A percentile compares a stretch with the other conserved stretches of the same genome.
Conservation (phyloP, 2,113 vertebrate genomes). For the Tinamus guttatus region DNA sequence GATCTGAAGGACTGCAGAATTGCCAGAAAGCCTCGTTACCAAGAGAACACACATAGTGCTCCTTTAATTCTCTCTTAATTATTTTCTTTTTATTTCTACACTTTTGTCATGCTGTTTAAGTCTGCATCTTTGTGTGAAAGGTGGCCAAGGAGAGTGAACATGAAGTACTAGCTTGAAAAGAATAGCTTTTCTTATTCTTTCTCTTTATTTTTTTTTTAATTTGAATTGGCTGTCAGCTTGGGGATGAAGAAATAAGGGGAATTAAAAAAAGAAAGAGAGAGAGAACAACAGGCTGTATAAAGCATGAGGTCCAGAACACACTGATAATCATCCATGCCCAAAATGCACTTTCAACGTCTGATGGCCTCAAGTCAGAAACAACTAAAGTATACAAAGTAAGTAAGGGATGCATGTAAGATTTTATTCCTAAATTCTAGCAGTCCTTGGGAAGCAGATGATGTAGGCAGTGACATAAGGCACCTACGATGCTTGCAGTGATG, state of each 20-base stretch:
- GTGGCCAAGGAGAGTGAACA: neutral
- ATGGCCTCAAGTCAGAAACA: neutral
- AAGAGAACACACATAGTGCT: slow-evolving; percentile 25
- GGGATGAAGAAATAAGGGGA: neutral
- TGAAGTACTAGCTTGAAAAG: neutral
- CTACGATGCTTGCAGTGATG: neutral
- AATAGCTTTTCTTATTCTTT: slow-evolving; percentile 3
- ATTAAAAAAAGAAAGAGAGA: neutral
- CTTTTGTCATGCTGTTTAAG: slow-evolving; percentile 9
- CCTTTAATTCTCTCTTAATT: slow-evolving; percentile 71
- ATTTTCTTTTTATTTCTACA: neutral
- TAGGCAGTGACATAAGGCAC: neutral
- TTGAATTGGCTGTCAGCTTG: neutral
- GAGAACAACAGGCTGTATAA: neutral
- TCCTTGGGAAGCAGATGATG: neutral
- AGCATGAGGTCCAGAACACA: neutral
- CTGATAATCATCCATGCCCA: neutral
- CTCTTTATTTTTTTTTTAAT: neutral
- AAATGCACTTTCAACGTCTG: neutral
- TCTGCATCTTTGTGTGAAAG: slow-evolving; percentile 14
- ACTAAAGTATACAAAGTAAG: neutral
- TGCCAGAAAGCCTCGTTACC: neutral
- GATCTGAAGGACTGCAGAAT: accelerated
- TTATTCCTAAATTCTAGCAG: neutral
- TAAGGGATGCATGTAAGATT: neutral